Base-by-base conservation (phyloP, 1,140 invertebrate genomes). In the Amphibalanus amphitrite region DNA sequence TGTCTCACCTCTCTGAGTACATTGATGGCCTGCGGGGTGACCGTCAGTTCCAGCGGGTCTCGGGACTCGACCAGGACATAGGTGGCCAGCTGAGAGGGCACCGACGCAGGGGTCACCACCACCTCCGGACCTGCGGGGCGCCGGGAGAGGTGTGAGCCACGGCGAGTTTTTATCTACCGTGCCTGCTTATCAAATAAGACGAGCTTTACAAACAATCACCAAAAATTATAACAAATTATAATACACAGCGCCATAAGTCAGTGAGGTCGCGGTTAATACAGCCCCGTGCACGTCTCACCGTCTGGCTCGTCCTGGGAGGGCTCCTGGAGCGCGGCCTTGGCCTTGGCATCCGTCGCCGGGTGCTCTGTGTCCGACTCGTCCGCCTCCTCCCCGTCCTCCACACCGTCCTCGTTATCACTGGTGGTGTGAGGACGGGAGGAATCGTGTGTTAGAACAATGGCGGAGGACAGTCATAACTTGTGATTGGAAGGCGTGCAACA, bases 1-100 rank as follows among this genome's bases (percentile, higher is more conserved):
- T 38, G 15, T 4, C 33, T 76, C 0, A 91, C 79, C 72, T 87
- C 84, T 67, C 84, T 83, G 8, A 90, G 75, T 0, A 86, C 83
- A 75, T 83, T 81, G 28, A 87, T 80, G 4, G 83, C 82, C 17
- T 82, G 82, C 47, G 82, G 86, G 0, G 88, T 89, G n/a, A 90
- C 71, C 4, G 88, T 90, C 6, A 91, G 75, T 75, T 89, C 86
- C 6, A 92, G 78, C 40, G 83, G 79, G 69, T 90, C 86, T 71
- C 85, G 83, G 1, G 86, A 84, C 73, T 89, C 85, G 13, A 91
- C 75, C 26, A 88, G 80, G 13, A 91, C 75, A 77, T 90, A 89
- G 0, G 84, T 85, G 28, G 88, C 88, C 40, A 82, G 79, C 70
- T 83, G 47, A 20, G 47, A 13, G 47, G 47, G 47, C 6, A 79